Evolutionary conservation across 2,113 vertebrate species (phyloP).

Genomic region (Eulacestoma nigropectus): DNA sequence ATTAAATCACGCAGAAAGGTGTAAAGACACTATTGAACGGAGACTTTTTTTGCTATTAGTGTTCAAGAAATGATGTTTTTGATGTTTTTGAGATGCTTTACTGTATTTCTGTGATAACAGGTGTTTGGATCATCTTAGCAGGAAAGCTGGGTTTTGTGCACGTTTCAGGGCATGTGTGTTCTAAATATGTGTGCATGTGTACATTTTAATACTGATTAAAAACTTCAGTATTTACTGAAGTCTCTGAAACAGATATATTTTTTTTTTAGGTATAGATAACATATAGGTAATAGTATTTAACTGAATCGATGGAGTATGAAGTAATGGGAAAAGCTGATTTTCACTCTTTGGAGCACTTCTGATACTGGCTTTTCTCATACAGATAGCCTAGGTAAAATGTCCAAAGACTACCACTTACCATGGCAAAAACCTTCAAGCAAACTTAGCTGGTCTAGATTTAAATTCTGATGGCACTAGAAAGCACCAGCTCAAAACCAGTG

Average conservation of each 20-base stretch:
- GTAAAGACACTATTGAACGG: background rate
- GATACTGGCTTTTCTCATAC: background rate
- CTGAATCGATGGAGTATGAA: background rate
- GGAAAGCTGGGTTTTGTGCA: background rate
- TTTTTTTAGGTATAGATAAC: background rate
- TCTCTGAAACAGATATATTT: background rate
- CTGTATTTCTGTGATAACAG: background rate
- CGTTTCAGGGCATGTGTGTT: rapidly evolving
- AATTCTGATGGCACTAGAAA: background rate
- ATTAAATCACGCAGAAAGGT: background rate
- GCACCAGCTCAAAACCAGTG: background rate
- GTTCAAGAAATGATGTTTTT: background rate
- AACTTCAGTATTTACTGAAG: background rate
- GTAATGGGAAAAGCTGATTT: background rate
- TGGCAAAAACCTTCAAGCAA: background rate
- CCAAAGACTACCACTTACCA: background rate
- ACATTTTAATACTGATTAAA: background rate
- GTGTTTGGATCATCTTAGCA: background rate
- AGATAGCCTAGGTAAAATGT: background rate
- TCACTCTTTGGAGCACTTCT: background rate
- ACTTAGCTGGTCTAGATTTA: background rate
- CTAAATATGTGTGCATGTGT: background rate
- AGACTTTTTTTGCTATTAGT: background rate
- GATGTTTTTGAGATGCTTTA: background rate
- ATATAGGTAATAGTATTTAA: background rate